These are phyloP conservation scores for Ferdinandea cuprea DNA, from an alignment of 2,888 invertebrate species.

Conservation along the genomic window DNA sequence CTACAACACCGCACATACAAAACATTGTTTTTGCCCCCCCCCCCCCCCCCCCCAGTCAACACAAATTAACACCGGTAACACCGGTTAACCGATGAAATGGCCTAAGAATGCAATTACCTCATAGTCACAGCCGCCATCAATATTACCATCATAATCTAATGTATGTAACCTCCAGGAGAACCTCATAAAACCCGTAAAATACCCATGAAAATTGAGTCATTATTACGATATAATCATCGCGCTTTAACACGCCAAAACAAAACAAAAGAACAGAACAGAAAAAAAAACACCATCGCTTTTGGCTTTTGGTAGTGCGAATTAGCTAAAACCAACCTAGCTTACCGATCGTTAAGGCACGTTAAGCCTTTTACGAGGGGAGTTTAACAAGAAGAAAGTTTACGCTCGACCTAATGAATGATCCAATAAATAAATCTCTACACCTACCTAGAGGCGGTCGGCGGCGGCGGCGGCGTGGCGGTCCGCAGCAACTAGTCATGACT, in stretches of 20 bases:
- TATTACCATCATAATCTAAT: conserved; percentile 8
- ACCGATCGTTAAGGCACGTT: neutral
- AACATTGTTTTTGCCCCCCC: no score
- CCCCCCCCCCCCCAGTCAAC: no score
- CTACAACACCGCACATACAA: no score
- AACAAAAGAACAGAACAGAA: neutral
- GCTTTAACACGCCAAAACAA: conserved; percentile 11
- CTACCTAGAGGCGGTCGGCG: neutral
- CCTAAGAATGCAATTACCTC: conserved; percentile 5
- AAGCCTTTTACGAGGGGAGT: neutral
- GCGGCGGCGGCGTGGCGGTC: neutral
- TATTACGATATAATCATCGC: conserved; percentile 34
- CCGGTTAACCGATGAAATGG: neutral
- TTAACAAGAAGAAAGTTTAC: conserved; percentile 24
- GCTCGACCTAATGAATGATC: conserved; percentile 42
- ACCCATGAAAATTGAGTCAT: conserved; percentile 49
- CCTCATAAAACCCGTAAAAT: conserved; percentile 7
- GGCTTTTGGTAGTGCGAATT: conserved; percentile 13
- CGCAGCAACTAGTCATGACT: conserved; percentile 12
- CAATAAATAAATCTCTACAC: conserved; percentile 42
- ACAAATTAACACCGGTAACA: no score
- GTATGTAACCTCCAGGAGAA: neutral
- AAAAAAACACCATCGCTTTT: neutral
- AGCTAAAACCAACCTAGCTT: conserved; percentile 4
- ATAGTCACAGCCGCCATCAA: neutral